Percentiles rank a stretch among this genome's conserved stretches.
phyloP scores from a whole-genome alignment of 2,888 invertebrate genomes.

The Silvanus unidentatus region DNA sequence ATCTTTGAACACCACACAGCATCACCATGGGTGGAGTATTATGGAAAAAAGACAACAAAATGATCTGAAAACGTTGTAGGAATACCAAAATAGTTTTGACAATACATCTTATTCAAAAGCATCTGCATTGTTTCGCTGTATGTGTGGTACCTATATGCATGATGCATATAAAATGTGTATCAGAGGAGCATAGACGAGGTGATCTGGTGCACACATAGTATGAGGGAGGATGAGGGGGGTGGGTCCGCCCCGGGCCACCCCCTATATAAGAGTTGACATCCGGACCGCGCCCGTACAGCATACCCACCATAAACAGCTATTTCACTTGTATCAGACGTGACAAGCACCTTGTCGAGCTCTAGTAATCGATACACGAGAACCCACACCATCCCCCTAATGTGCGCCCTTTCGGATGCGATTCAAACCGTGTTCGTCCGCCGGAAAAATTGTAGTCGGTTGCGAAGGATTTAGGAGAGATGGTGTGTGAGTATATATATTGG shows the following conservation, averaged over 20 bases:
- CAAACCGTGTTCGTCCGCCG: slow-evolving; percentile 33
- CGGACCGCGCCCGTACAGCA: slow-evolving; percentile 30
- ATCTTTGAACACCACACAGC: too few species aligned
- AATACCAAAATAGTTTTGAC: too few species aligned
- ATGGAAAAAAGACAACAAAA: too few species aligned
- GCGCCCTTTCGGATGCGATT: slow-evolving; percentile 31
- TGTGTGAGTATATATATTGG: too few species aligned
- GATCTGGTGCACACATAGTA: not conserved
- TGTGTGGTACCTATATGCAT: too few species aligned
- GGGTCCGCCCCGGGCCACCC: slow-evolving; percentile 5
- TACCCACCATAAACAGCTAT: slow-evolving; percentile 45
- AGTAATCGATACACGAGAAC: slow-evolving; percentile 42
- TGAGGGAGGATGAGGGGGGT: not conserved
- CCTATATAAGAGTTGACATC: slow-evolving; percentile 17
- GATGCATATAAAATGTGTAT: too few species aligned
- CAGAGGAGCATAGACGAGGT: not conserved
- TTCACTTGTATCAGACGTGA: slow-evolving; percentile 47
- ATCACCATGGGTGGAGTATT: too few species aligned
- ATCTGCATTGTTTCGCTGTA: slow-evolving; percentile 2
- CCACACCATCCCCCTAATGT: slow-evolving; percentile 14
- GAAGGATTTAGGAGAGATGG: slow-evolving; percentile 33
- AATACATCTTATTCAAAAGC: slow-evolving; percentile 1
- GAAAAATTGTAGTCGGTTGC: slow-evolving; percentile 35
- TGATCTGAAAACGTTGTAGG: too few species aligned
- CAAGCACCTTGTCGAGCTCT: slow-evolving; percentile 45